Evolutionary conservation across 2,888 invertebrate species (phyloP).

Genomic region (Meloe dianella): DNA sequence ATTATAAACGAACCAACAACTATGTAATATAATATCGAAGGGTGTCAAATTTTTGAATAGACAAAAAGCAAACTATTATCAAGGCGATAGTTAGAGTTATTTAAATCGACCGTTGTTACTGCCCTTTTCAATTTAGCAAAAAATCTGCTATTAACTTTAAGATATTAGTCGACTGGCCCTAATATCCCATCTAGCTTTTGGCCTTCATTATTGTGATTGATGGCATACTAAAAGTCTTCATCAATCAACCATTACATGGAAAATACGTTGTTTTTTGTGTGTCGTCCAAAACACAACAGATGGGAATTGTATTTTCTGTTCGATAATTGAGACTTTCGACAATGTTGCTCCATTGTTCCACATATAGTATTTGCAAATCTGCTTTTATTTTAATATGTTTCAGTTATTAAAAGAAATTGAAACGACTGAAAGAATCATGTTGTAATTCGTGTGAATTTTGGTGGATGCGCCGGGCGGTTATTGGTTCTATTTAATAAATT

Average conservation of each 20-base stretch:
- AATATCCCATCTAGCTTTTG: conserved; percentile 18
- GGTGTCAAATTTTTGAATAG: background rate
- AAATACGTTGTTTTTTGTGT: conserved; percentile 22
- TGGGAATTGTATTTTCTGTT: background rate
- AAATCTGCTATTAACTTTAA: background rate
- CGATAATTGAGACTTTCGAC: background rate
- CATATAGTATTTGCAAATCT: too few relatives aligned
- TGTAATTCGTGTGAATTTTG: background rate
- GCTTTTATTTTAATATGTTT: too few relatives aligned
- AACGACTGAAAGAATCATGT: too few relatives aligned
- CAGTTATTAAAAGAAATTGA: background rate
- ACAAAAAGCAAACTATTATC: background rate
- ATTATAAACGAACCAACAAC: background rate
- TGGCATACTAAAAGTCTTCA: conserved; percentile 33
- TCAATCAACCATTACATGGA: conserved; percentile 28
- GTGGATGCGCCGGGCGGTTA: background rate
- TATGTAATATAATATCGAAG: background rate
- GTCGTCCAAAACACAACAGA: conserved; percentile 2
- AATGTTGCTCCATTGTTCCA: background rate
- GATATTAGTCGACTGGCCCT: background rate
- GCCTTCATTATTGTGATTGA: conserved; percentile 25
- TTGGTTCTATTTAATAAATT: too few relatives aligned
- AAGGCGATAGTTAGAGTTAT: background rate
- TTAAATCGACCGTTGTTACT: too few relatives aligned
- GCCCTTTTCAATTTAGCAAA: background rate